Percentiles rank a stretch among this genome's conserved stretches.
Conservation (phyloP, 1,140 invertebrate species). For the Eubasilissa regina region DNA sequence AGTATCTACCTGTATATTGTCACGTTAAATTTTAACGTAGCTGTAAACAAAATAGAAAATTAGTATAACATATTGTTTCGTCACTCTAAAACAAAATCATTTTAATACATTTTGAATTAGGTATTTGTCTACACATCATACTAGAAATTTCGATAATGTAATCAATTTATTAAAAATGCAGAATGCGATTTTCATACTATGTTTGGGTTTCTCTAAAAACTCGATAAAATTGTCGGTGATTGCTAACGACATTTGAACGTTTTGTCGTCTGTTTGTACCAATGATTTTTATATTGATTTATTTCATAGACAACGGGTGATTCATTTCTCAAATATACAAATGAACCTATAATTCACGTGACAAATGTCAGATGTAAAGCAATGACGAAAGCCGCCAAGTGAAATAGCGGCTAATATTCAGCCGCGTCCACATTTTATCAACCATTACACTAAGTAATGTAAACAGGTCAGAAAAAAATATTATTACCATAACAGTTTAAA, state of each 20-base stretch:
- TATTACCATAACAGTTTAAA: constrained; percentile 3
- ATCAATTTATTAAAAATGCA: too few species aligned
- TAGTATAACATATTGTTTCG: too few species aligned
- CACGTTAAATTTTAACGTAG: too few species aligned
- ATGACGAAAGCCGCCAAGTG: constrained; percentile 45
- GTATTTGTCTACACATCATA: too few species aligned
- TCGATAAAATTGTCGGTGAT: neutral
- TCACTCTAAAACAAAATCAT: too few species aligned
- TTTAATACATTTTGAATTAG: too few species aligned
- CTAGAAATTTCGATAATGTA: too few species aligned
- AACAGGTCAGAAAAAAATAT: constrained; percentile 1
- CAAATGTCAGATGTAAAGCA: constrained; percentile 45
- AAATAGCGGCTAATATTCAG: constrained; percentile 23
- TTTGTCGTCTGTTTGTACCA: constrained; percentile 6
- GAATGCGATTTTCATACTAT: too few species aligned
- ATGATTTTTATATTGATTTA: constrained; percentile 31
- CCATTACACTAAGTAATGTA: neutral
- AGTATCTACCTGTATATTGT: too few species aligned
- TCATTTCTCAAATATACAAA: constrained; percentile 40
- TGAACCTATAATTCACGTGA: constrained; percentile 44
- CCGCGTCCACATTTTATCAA: neutral
- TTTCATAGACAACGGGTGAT: constrained; percentile 23
- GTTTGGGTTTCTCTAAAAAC: too few species aligned
- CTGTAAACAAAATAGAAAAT: too few species aligned
- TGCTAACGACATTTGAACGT: neutral